Conservation (phyloP, 2,888 invertebrate genomes). For the Anodontia alba region DNA sequence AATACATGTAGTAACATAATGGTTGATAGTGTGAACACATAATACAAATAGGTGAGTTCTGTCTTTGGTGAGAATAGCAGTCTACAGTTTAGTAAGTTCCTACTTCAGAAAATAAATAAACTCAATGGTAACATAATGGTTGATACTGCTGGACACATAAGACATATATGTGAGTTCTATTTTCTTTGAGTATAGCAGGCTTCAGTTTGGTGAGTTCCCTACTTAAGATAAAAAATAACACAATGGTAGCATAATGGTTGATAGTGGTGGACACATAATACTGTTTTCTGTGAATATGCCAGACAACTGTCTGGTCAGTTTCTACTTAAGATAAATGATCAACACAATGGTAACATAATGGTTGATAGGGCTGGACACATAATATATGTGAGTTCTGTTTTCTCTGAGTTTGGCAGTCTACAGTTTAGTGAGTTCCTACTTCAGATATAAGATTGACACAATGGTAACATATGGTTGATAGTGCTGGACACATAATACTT, state of each 20-base stretch:
- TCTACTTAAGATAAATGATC: slow-evolving; percentile 99
- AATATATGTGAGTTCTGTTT: slow-evolving; percentile 94
- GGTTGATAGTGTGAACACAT: slow-evolving; percentile 98
- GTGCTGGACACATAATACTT: no score
- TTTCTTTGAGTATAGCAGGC: slow-evolving; percentile 99
- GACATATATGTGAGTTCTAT: slow-evolving; percentile 96
- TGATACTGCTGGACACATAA: slow-evolving; percentile 97
- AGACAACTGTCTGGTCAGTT: slow-evolving; percentile 92
- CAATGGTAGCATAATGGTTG: slow-evolving; percentile 99
- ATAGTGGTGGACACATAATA: no score
- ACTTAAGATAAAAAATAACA: slow-evolving; percentile 99
- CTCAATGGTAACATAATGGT: slow-evolving; percentile 99
- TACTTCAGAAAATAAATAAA: slow-evolving; percentile 99
- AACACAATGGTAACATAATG: slow-evolving; percentile 99
- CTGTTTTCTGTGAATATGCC: slow-evolving; percentile 99
- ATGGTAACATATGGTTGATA: no score
- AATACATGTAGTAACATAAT: slow-evolving; percentile 99
- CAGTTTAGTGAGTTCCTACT: slow-evolving; percentile 97
- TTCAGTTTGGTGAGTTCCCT: slow-evolving; percentile 98
- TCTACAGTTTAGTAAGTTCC: slow-evolving; percentile 98
- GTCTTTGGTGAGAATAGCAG: slow-evolving; percentile 99
- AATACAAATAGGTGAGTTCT: slow-evolving; percentile 96
- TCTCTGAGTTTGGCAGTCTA: slow-evolving; percentile 99
- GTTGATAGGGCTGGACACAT: slow-evolving; percentile 98
- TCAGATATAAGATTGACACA: slow-evolving; percentile 99